Evolutionary conservation across 2,888 invertebrate genomes (phyloP), one percentile per base, ranked within the genome.

Genomic region (Dione juno): DNA sequence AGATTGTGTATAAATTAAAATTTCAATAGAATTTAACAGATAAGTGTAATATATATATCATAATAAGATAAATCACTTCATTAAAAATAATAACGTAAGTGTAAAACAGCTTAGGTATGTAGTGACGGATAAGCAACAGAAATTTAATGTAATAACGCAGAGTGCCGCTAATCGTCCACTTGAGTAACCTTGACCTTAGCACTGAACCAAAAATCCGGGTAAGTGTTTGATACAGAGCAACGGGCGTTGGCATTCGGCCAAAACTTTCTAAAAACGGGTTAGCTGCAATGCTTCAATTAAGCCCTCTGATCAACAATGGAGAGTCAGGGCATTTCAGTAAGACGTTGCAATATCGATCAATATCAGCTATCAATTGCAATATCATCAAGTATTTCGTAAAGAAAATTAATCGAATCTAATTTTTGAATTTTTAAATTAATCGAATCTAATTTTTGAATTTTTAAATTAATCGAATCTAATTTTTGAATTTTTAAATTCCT

Each of bases 241-340:
- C 61, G 82, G 82, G 86, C 82, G 83, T 85, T 92, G 91, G 91
- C 88, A 70, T 76, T 69, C 77, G 75, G 82, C 89, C 92, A 91
- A 87, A 84, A 85, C 86, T 88, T 89, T 88, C 87, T 86, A 87
- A 88, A 87, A 87, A 87, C 84, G 79, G 83, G 81, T 83, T 83
- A 85, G 80, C 82, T 88, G 86, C 85, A 88, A 84, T 80, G 82
- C 83, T 84, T 89, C 85, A 86, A 89, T 88, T 86, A 87, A 82
- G 80, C 80, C 76, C 76, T 74, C 76, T 77, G 80, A 74, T 76
- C 52, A 64, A 64, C 37, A 48, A 16, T 64, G 48, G 48, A 73
- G 74, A 71, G 73, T 74, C 71, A 77, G 77, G 77, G 76, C 48
- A 28, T 37, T 45, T 40, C 13, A 21, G 21, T 40, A n/a, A 77